Percentiles rank a stretch among this genome's conserved stretches.
Evolutionary conservation across 2,113 vertebrate species (phyloP).

Genomic region (Paradisaea rubra): DNA sequence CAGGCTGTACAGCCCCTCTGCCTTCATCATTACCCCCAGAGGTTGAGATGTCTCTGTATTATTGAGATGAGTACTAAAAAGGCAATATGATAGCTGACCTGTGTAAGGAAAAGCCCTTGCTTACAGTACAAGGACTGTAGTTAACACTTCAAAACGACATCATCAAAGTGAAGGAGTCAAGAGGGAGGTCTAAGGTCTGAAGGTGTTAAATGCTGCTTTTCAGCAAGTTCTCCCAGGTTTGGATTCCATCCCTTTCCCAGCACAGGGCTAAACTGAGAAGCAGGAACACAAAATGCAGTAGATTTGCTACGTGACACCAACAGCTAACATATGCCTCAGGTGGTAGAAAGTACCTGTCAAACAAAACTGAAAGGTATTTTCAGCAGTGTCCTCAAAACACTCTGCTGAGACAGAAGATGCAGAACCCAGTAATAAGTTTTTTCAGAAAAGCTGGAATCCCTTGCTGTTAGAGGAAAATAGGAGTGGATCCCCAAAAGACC

Average conservation of each 20-base stretch:
- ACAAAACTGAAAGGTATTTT: neutral
- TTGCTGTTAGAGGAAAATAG: neutral
- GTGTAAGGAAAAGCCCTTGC: neutral
- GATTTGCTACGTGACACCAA: neutral
- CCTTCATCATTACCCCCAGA: neutral
- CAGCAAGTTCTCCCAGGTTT: neutral
- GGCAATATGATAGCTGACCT: neutral
- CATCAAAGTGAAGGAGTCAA: neutral
- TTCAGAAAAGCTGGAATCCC: neutral
- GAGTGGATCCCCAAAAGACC: neutral
- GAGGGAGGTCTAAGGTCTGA: neutral
- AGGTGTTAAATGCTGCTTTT: neutral
- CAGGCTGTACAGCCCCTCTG: neutral
- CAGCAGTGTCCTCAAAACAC: neutral
- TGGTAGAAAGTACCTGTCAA: neutral
- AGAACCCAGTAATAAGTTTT: neutral
- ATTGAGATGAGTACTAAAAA: neutral
- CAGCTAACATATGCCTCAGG: neutral
- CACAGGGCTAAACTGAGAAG: neutral
- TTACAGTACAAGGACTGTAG: neutral
- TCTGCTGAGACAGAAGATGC: neutral
- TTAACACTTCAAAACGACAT: neutral
- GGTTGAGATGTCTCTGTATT: neutral
- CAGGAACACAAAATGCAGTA: neutral
- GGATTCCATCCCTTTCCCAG: neutral